Percentiles rank a stretch among this genome's conserved stretches.
Conservation (phyloP, 2,113 vertebrate species). For the Marmota monax region DNA sequence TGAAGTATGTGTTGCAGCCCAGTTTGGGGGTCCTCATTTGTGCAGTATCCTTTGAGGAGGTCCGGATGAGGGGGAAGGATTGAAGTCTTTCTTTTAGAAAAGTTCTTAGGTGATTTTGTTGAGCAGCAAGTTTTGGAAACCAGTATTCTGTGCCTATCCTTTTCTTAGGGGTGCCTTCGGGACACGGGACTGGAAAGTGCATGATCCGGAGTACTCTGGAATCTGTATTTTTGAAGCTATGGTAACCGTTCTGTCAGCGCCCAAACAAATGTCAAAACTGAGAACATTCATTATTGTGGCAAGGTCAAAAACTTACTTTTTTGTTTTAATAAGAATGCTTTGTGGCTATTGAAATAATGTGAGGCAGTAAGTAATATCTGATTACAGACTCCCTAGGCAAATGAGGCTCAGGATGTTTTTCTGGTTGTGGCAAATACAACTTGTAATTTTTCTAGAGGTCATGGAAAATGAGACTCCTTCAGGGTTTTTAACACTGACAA, state of each 20-base stretch:
- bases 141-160: background rate
- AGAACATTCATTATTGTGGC: constrained; percentile 25
- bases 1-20: background rate
- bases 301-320: constrained; percentile 60
- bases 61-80: background rate
- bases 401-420: constrained; percentile 49
- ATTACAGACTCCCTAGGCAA: constrained; percentile 46
- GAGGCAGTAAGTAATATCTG: background rate
- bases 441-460: constrained; percentile 68
- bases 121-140: background rate
- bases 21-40: background rate
- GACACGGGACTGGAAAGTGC: background rate
- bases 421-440: constrained; percentile 66
- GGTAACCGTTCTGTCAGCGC: background rate
- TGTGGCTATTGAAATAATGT: constrained; percentile 34
- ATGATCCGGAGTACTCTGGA: background rate
- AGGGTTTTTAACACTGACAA: constrained; percentile 62
- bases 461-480: constrained; percentile 63
- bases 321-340: constrained; percentile 50
- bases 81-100: background rate
- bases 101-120: background rate
- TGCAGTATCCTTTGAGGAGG: background rate
- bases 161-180: background rate
- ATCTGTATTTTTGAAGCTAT: constrained; percentile 2
- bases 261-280: constrained; percentile 43